A percentile compares a stretch with the other conserved stretches of the same genome.
These are phyloP conservation scores for Plagiodera versicolora DNA, from an alignment of 2,888 invertebrate species.

Conservation along the genomic window DNA sequence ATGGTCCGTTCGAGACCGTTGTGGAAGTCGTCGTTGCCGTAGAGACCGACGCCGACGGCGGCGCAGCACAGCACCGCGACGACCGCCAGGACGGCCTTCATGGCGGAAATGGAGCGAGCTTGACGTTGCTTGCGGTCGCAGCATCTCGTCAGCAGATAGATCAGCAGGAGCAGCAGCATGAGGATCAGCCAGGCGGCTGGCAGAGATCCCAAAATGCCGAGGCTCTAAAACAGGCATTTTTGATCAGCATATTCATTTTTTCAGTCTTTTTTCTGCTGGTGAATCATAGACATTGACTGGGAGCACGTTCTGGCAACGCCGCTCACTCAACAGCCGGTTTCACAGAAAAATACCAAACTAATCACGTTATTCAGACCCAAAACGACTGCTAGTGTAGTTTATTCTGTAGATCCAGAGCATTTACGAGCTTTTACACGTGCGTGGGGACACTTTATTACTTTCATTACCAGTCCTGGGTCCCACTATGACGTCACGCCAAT, in stretches of 20 bases:
- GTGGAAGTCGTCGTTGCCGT: constrained; percentile 94
- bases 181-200: constrained; percentile 94
- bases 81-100: constrained; percentile 79
- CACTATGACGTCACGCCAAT: too few relatives aligned
- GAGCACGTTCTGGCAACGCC: too few relatives aligned
- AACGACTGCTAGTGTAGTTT: not conserved
- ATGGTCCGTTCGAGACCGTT: constrained; percentile 70
- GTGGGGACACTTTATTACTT: constrained; percentile 5
- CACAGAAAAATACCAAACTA: not conserved
- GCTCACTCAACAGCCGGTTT: too few relatives aligned
- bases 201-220: constrained; percentile 89
- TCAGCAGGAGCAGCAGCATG: constrained; percentile 83
- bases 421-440: constrained; percentile 10
- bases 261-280: too few relatives aligned
- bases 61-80: constrained; percentile 87
- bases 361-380: not conserved
- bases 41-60: constrained; percentile 83
- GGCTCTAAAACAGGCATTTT: constrained; percentile 64
- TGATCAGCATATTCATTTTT: not conserved
- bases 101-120: constrained; percentile 82
- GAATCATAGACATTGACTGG: too few relatives aligned
- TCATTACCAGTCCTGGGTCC: constrained; percentile 7
- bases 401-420: constrained; percentile 2
- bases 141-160: constrained; percentile 93
- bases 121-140: constrained; percentile 92